These are phyloP conservation scores for Eristalis arbustorum DNA, from an alignment of 2,888 invertebrate species.

Conservation along the genomic window DNA sequence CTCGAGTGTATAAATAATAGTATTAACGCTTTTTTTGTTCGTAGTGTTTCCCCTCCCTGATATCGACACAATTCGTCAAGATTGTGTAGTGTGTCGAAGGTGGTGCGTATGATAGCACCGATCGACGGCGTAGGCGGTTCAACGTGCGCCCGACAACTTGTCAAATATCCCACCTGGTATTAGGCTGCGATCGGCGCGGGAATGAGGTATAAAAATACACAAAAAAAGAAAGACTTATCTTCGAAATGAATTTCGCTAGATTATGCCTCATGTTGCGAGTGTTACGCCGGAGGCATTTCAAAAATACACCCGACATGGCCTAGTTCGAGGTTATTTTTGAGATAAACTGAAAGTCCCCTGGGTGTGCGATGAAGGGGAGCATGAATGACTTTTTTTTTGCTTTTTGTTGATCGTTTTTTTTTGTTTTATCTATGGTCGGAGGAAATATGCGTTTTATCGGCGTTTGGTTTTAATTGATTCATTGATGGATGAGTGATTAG, in stretches of 20 bases:
- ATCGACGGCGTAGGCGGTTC: constrained; percentile 11
- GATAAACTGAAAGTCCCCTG: neutral
- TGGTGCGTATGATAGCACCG: neutral
- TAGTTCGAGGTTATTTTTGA: constrained; percentile 41
- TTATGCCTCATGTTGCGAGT: neutral
- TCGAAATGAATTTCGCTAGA: constrained; percentile 5
- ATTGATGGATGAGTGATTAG: neutral
- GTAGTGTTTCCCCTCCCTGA: neutral
- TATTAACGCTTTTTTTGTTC: neutral
- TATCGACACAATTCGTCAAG: constrained; percentile 42
- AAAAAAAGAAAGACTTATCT: constrained; percentile 12
- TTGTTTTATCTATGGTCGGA: neutral
- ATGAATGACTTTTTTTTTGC: no score
- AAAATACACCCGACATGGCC: constrained; percentile 7
- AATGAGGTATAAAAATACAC: neutral
- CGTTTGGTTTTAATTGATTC: neutral
- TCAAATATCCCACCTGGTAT: constrained; percentile 30
- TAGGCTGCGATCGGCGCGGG: neutral
- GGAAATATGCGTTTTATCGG: neutral
- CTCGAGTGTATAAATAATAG: constrained; percentile 2
- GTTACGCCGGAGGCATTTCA: constrained; percentile 18
- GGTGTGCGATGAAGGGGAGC: no score
- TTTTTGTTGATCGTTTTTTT: neutral
- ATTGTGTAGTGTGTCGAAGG: neutral
- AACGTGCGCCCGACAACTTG: neutral